Evolutionary conservation across 2,888 invertebrate genomes (phyloP).

Genomic region (Trimorus sp.): DNA sequence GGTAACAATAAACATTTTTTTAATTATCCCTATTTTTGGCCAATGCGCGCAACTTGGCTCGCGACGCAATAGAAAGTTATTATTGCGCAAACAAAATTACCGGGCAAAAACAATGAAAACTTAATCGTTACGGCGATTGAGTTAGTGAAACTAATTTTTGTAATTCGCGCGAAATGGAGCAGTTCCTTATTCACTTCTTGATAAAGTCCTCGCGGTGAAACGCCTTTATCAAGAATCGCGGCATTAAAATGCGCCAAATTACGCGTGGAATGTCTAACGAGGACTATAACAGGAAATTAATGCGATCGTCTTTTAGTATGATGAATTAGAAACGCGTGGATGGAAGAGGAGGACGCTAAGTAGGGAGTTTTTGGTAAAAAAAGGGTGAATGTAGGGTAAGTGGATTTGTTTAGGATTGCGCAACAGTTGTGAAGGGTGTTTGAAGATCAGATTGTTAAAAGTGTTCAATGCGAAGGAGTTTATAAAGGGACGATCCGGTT

Average conservation of each 20-base stretch:
- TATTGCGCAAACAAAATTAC: slow-evolving; percentile 28
- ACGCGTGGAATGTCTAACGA: slow-evolving; percentile 15
- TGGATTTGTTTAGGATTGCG: too few species aligned
- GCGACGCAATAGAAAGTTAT: slow-evolving; percentile 48
- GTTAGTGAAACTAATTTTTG: slow-evolving; percentile 51
- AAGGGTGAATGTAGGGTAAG: too few species aligned
- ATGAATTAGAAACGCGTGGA: neutral
- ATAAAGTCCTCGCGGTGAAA: slow-evolving; percentile 22
- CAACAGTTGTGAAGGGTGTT: too few species aligned
- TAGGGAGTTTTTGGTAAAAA: too few species aligned
- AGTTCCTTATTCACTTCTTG: slow-evolving; percentile 41
- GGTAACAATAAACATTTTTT: too few species aligned
- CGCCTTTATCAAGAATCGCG: slow-evolving; percentile 39
- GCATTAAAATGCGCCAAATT: slow-evolving; percentile 29
- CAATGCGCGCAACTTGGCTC: slow-evolving; percentile 38
- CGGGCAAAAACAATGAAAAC: neutral
- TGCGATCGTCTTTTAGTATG: slow-evolving; percentile 14
- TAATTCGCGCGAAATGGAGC: slow-evolving; percentile 45
- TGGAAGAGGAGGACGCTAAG: too few species aligned
- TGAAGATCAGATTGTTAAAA: too few species aligned
- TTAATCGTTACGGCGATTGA: neutral
- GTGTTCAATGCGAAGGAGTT: too few species aligned
- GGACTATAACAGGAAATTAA: slow-evolving; percentile 18
- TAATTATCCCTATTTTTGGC: slow-evolving; percentile 66
- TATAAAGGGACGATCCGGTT: too few species aligned